Conservation (phyloP, 2,888 invertebrate species). For the Hedychridium roseum region DNA sequence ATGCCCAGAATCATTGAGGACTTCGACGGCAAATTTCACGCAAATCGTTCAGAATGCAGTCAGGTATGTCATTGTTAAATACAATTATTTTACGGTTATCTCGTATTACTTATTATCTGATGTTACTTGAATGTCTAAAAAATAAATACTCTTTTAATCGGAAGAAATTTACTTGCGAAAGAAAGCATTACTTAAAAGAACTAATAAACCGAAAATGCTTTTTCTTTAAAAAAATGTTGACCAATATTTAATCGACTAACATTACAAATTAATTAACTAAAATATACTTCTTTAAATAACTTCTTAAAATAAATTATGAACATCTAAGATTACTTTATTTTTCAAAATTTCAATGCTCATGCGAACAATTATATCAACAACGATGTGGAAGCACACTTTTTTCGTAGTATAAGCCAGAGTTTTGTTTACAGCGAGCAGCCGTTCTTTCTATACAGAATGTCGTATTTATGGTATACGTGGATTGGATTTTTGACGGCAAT, state of each 20-base stretch:
- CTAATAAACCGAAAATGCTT: too few relatives aligned
- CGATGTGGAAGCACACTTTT: too few relatives aligned
- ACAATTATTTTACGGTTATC: too few relatives aligned
- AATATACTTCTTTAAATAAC: background rate
- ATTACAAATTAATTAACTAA: too few relatives aligned
- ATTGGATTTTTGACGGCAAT: constrained; percentile 76
- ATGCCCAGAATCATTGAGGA: constrained; percentile 60
- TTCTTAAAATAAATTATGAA: background rate
- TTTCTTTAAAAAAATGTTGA: too few relatives aligned
- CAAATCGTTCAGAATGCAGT: constrained; percentile 37
- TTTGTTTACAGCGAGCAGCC: constrained; percentile 65
- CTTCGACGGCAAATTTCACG: constrained; percentile 44
- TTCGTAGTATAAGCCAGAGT: background rate
- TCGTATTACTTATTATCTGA: too few relatives aligned
- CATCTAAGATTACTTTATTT: background rate
- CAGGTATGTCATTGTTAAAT: too few relatives aligned
- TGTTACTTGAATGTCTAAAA: too few relatives aligned
- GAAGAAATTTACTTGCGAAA: too few relatives aligned
- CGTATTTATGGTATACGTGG: constrained; percentile 81
- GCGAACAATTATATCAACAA: constrained; percentile 5
- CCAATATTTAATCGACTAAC: too few relatives aligned
- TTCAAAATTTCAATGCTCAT: constrained; percentile 8
- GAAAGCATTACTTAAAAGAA: too few relatives aligned
- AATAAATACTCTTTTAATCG: too few relatives aligned
- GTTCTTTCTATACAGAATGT: constrained; percentile 75